phyloP scores from a whole-genome alignment of 2,888 invertebrate species.

The Drosophila leonis region DNA sequence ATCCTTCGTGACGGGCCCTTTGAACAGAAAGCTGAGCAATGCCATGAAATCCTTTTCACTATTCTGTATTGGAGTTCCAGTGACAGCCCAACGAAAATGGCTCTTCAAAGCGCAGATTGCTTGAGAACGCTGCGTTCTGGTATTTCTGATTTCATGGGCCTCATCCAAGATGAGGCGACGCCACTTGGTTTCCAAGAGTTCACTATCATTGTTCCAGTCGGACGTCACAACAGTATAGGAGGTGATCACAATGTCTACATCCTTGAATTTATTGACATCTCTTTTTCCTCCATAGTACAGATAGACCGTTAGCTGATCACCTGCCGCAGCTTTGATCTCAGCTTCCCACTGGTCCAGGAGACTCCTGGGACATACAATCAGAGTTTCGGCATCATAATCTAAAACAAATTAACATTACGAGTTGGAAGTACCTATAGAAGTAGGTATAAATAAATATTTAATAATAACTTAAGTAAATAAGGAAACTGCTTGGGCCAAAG shows the following conservation, averaged over 20 bases:
- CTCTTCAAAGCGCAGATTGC: not conserved
- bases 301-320: not conserved
- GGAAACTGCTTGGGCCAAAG: no score
- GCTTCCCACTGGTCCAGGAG: not conserved
- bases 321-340: not conserved
- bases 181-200: not conserved
- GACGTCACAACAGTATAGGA: not conserved
- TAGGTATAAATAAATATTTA: no score
- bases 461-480: no score
- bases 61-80: conserved; percentile 2
- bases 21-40: not conserved
- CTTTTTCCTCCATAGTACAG: not conserved
- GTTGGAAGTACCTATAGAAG: not conserved
- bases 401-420: not conserved
- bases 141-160: not conserved
- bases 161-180: conserved; percentile 6
- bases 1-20: accelerated
- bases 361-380: not conserved
- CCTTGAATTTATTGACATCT: not conserved
- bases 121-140: not conserved
- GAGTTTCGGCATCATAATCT: not conserved
- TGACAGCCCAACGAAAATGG: not conserved
- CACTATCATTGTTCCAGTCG: not conserved
- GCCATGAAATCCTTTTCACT: not conserved
- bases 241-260: conserved; percentile 3